Base-by-base conservation (phyloP, 2,888 invertebrate genomes). In the Acanthosepion esculentum region DNA sequence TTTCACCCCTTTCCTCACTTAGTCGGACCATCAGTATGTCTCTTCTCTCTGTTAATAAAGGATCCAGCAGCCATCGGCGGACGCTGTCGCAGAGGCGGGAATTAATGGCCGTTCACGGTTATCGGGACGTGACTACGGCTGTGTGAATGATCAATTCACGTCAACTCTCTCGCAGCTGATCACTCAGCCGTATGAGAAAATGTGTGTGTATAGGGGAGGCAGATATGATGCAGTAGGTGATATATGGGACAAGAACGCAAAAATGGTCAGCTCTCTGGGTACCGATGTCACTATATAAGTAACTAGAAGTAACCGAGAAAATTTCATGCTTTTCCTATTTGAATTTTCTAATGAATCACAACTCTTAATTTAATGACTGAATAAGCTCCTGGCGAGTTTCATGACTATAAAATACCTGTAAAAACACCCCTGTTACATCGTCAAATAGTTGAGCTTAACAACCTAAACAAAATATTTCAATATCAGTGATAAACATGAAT, bases 11-110 rank as follows among this genome's bases (percentile, higher is more conserved):
- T 29, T 8, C n/a, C 12, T 15, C n/a, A 7, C n/a, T 78, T 78
- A 78, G 78, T n/a, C 78, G 29, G 78, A 78, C 78, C 78, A 78
- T 78, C 78, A 78, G 78, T 78, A 29, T 78, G n/a, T 78, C 29
- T 78, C 78, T 78, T 78, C 78, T n/a, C 78, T 78, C 78, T 78
- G n/a, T 78, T 78, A 78, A 78, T 78, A 78, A 78, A 78, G 29
- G n/a, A 78, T 78, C 12, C 78, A 78, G n/a, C 29, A n/a, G 78
- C n/a, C 78, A 78, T n/a, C n/a, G 23, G 78, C 78, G 29, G 78
- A 78, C 78, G 78, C n/a, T 78, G 78, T 78, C 78, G 78, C 29
- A 78, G 78, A 78, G 78, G n/a, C 78, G 12, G n/a, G 29, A 78
- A 78, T 78, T 78, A 78, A 78, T 78, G 78, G 8, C 78, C 15